Percentiles rank a stretch among this genome's conserved stretches.
phyloP scores from a whole-genome alignment of 2,113 vertebrate species.

The Channa argus region DNA sequence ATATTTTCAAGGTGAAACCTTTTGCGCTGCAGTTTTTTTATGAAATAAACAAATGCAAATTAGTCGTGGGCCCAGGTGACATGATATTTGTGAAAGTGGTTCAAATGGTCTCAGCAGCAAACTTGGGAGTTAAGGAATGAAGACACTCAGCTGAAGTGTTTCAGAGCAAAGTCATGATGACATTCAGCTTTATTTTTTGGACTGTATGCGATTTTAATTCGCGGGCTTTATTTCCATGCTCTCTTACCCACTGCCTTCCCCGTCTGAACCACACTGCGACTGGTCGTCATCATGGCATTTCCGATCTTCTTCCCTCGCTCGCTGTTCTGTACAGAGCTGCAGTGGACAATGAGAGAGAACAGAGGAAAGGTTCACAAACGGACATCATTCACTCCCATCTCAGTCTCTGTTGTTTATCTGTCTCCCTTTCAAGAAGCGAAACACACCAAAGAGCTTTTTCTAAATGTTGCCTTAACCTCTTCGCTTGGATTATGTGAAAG shows the following conservation, averaged over 20 bases:
- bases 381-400: neutral
- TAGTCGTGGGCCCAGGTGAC: too few relatives aligned
- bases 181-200: too few relatives aligned
- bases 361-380: neutral
- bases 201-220: too few relatives aligned
- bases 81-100: too few relatives aligned
- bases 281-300: conserved; percentile 93
- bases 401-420: neutral
- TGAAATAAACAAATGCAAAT: too few relatives aligned
- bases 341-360: conserved; percentile 12
- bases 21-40: too few relatives aligned
- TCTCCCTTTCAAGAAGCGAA: conserved; percentile 18
- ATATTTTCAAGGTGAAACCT: too few relatives aligned
- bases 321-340: conserved; percentile 97
- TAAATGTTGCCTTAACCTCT: conserved; percentile 26
- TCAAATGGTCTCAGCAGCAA: too few relatives aligned
- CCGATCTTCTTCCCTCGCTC: conserved; percentile 97
- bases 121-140: too few relatives aligned
- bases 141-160: too few relatives aligned
- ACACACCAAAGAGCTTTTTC: neutral
- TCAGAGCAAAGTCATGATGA: too few relatives aligned
- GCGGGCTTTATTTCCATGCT: too few relatives aligned
- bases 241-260: conserved; percentile 95
- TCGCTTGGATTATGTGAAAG: conserved; percentile 15
- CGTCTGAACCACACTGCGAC: conserved; percentile 94